A percentile compares a stretch with the other conserved stretches of the same genome.
phyloP scores from a whole-genome alignment of 2,797 vertebrate genomes.

The Tarsius wallacei region DNA sequence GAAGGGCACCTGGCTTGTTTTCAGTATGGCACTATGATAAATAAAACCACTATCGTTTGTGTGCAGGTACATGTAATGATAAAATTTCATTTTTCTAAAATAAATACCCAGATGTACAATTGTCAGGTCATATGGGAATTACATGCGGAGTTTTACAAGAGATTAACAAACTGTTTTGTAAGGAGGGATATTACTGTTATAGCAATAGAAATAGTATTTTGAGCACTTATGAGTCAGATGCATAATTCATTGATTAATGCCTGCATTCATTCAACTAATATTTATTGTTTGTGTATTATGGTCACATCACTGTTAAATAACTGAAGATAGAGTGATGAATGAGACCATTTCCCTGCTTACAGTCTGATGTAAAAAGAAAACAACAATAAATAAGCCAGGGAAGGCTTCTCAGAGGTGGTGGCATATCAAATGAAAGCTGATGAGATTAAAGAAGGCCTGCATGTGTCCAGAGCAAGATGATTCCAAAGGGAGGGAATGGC shows the following conservation, averaged over 20 bases:
- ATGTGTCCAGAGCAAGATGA: neutral
- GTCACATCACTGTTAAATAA: neutral
- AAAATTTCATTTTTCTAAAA: constrained; percentile 55
- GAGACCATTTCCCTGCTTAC: neutral
- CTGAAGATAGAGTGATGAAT: neutral
- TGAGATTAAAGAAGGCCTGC: neutral
- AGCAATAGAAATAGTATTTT: neutral
- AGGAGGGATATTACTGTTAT: neutral
- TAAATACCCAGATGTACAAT: neutral
- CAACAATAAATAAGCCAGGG: neutral
- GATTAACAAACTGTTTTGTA: neutral
- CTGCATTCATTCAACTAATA: neutral
- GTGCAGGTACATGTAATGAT: neutral
- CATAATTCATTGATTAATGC: neutral
- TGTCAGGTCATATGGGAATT: constrained; percentile 4
- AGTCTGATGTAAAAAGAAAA: neutral
- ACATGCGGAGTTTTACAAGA: constrained; percentile 14
- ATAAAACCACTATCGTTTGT: neutral
- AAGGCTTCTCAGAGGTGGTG: neutral
- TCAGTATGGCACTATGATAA: neutral
- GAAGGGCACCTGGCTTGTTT: neutral
- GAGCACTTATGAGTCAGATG: neutral
- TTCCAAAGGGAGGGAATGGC: neutral
- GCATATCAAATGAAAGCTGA: neutral
- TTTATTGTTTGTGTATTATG: neutral